These are phyloP conservation scores for Alviniconcha strummeri DNA, from an alignment of 2,888 invertebrate genomes.

Conservation along the genomic window DNA sequence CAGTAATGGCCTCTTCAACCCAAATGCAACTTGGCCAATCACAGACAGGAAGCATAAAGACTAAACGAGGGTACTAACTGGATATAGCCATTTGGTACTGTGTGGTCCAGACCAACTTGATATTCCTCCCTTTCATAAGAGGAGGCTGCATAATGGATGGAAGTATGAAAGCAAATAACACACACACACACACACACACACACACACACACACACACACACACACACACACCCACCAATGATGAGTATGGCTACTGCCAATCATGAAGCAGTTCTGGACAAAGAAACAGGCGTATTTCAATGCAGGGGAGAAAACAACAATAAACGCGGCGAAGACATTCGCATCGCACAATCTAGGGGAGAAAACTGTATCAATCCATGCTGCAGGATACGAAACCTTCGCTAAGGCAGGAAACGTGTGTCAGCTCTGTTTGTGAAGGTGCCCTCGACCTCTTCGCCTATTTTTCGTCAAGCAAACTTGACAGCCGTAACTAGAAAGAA, in stretches of 20 bases:
- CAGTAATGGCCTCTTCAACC: background rate
- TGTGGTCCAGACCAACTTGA: background rate
- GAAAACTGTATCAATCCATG: background rate
- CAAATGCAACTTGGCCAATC: background rate
- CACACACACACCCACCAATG: background rate
- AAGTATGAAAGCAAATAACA: background rate
- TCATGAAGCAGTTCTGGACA: background rate
- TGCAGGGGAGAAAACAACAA: background rate
- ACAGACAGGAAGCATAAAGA: background rate
- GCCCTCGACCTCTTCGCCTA: slow-evolving; percentile 15
- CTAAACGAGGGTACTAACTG: background rate
- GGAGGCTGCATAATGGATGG: background rate
- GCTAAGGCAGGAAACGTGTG: background rate
- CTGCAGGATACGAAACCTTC: background rate
- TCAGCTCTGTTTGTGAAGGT: slow-evolving; percentile 30
- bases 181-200: background rate
- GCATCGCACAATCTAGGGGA: background rate
- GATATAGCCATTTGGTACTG: background rate
- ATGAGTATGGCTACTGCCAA: background rate
- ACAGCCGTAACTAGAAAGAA: background rate
- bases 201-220: background rate
- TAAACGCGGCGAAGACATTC: background rate
- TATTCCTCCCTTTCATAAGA: background rate
- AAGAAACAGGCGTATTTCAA: background rate
- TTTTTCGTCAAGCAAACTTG: slow-evolving; percentile 4